Evolutionary conservation across 2,888 invertebrate species (phyloP).

Genomic region (Limnephilus auricula): DNA sequence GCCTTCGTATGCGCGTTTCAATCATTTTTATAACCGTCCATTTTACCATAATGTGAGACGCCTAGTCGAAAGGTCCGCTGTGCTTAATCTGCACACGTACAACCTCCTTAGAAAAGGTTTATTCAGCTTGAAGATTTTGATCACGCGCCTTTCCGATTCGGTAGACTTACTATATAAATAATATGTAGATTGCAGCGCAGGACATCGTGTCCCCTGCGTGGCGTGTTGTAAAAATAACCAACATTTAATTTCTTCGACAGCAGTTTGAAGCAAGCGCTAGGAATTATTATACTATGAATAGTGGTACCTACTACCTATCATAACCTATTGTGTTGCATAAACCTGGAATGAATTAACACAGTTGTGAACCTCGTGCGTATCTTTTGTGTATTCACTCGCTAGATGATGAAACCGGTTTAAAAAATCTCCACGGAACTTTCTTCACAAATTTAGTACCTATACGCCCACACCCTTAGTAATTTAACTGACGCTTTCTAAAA

Average conservation of each 20-base stretch:
- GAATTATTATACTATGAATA: neutral
- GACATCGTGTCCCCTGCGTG: constrained; percentile 15
- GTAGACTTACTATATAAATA: neutral
- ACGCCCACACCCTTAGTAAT: neutral
- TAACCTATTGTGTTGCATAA: neutral
- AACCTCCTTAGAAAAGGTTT: neutral
- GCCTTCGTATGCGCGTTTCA: constrained; percentile 6
- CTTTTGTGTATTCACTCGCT: neutral
- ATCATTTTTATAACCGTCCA: neutral
- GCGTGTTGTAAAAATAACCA: constrained; percentile 24
- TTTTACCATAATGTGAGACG: neutral
- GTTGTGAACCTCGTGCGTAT: neutral
- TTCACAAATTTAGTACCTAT: neutral
- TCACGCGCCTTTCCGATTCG: neutral
- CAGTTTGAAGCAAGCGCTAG: neutral
- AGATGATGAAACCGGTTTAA: neutral
- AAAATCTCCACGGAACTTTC: neutral
- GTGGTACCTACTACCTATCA: neutral
- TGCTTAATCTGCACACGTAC: neutral
- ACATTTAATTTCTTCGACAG: neutral
- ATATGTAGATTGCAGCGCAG: neutral
- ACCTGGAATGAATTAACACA: neutral
- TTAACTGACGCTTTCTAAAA: neutral
- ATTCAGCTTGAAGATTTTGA: neutral
- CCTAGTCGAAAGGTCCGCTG: constrained; percentile 4